Evolutionary conservation across 53 echinoderm and acorn worm species (phyloP).

Genomic region (Henricia sp.): DNA sequence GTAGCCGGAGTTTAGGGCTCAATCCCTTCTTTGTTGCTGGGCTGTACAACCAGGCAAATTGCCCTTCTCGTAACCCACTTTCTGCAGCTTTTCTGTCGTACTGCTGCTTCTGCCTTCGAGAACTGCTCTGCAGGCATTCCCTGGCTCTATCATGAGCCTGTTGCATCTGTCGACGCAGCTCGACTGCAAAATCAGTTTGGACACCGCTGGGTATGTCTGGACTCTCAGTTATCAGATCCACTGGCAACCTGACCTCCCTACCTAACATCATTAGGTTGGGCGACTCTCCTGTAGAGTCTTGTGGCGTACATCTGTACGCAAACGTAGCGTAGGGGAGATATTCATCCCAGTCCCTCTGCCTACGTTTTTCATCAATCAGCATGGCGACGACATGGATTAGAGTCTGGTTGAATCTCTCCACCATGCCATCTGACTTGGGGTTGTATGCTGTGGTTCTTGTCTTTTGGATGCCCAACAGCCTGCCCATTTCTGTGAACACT

Average conservation of each 20-base stretch:
- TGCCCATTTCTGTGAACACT: too few species aligned
- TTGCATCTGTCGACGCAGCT: slow-evolving; percentile 8
- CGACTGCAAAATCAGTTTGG: slow-evolving; percentile 1
- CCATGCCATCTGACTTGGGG: slow-evolving; percentile 27
- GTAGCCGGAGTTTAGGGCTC: slow-evolving; percentile 10
- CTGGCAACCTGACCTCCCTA: slow-evolving; percentile 15
- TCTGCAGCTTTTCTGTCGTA: background rate
- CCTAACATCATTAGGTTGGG: slow-evolving; percentile 20
- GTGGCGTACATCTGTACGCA: too few species aligned
- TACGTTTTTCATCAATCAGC: slow-evolving; percentile 19
- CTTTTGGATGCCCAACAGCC: too few species aligned
- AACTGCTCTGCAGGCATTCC: slow-evolving; percentile 1
- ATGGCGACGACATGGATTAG: slow-evolving; percentile 16
- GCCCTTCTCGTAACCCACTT: slow-evolving; percentile 9
- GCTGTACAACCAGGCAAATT: slow-evolving; percentile 20
- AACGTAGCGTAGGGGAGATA: slow-evolving; percentile 25
- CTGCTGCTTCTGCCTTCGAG: slow-evolving; percentile 16
- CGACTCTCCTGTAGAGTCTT: slow-evolving; percentile 6
- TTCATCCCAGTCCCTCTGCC: slow-evolving; percentile 32
- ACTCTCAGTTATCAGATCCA: too few species aligned
- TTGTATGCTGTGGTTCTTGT: too few species aligned
- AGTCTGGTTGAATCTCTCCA: slow-evolving; percentile 5
- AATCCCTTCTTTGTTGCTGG: slow-evolving; percentile 16
- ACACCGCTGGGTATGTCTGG: slow-evolving; percentile 9
- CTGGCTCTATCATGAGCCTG: slow-evolving; percentile 22